These are phyloP conservation scores for Orthonevra nobilis DNA, from an alignment of 2,888 invertebrate genomes.

Conservation along the genomic window DNA sequence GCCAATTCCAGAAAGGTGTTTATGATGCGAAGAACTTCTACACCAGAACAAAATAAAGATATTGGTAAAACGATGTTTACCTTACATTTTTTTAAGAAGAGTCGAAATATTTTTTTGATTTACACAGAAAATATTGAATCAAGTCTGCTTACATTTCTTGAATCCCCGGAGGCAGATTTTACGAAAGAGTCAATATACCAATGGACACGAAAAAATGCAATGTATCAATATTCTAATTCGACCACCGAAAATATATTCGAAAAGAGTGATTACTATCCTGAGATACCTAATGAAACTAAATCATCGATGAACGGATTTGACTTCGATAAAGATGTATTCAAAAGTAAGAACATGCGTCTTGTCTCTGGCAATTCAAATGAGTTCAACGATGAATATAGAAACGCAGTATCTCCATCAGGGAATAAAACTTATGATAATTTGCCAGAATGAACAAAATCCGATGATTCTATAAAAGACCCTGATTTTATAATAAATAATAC, in stretches of 20 bases:
- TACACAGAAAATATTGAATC: conserved; percentile 15
- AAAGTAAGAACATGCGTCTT: conserved; percentile 11
- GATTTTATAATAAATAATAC: conserved; percentile 4
- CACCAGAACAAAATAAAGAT: conserved; percentile 8
- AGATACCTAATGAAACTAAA: conserved; percentile 10
- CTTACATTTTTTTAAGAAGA: conserved; percentile 2
- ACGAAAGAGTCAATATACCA: neutral
- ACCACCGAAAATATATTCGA: neutral
- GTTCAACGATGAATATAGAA: conserved; percentile 5
- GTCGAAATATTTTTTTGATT: neutral
- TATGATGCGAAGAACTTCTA: conserved; percentile 10
- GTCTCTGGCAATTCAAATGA: conserved; percentile 7
- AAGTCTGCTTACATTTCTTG: conserved; percentile 1
- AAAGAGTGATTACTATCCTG: conserved; percentile 8
- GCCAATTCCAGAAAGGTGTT: neutral
- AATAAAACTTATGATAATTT: neutral
- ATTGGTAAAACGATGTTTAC: conserved; percentile 8
- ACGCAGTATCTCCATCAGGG: conserved; percentile 10
- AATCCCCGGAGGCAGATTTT: neutral
- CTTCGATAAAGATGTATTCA: neutral
- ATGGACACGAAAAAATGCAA: conserved; percentile 4
- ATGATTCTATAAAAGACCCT: neutral
- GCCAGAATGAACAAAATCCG: neutral
- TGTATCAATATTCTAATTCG: conserved; percentile 1
- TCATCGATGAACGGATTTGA: conserved; percentile 3